Evolutionary conservation across 2,113 vertebrate genomes (phyloP).

Genomic region (Empidonax traillii): DNA sequence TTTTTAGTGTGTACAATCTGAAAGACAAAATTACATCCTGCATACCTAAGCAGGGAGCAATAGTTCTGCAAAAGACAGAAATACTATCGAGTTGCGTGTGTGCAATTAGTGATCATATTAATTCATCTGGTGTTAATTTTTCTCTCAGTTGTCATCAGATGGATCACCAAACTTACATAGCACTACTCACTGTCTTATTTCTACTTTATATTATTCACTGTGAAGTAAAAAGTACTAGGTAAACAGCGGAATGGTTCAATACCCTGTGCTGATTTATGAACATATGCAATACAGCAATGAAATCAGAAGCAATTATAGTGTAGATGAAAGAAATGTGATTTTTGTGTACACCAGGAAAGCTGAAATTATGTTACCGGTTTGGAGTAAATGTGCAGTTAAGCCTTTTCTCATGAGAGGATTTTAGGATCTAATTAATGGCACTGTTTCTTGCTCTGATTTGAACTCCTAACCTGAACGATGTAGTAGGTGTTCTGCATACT

Average conservation of each 20-base stretch:
- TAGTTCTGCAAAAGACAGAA: not conserved
- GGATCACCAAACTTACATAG: not conserved
- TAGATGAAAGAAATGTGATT: not conserved
- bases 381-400: not conserved
- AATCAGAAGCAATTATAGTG: not conserved
- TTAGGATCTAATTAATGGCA: not conserved
- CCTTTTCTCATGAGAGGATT: not conserved
- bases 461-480: not conserved
- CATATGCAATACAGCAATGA: not conserved
- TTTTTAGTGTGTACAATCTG: not conserved
- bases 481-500: not conserved
- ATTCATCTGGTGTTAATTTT: not conserved
- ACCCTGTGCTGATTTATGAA: not conserved
- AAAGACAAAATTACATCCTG: not conserved
- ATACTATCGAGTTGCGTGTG: not conserved
- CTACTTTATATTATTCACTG: not conserved
- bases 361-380: not conserved
- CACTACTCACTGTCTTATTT: not conserved
- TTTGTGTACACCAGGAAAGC: not conserved
- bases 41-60: not conserved
- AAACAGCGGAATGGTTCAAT: not conserved
- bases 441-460: not conserved
- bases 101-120: not conserved
- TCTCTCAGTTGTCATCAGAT: not conserved
- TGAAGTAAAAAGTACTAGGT: not conserved